Base-by-base conservation (phyloP, 35 echinoderm and acorn worm species). In the Heliocidaris erythrogramma region DNA sequence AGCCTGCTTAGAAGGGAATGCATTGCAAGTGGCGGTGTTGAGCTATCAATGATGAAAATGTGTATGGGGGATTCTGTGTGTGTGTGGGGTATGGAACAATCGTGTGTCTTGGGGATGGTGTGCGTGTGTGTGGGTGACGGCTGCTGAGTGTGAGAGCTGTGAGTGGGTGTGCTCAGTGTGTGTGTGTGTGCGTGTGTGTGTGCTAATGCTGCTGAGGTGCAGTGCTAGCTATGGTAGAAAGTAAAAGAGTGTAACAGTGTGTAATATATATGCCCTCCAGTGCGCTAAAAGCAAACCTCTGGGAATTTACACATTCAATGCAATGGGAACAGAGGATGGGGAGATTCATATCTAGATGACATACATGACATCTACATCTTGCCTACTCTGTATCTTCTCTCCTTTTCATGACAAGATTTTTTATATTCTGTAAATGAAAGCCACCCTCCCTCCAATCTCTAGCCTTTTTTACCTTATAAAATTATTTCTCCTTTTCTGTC, bases 231-330 rank as follows among this genome's bases (percentile, higher is more conserved):
- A 7, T n/a, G 27, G 65, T 78, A 78, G 65, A 78, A 78, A 78
- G 65, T 78, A 78, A 78, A 78, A 78, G 65, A 78, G 65, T 78
- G 65, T 78, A 78, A 78, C 65, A 27, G 65, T 78, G 65, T 78
- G 65, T 24, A 78, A 78, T 78, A 78, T 78, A 78, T 78, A 78
- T 78, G 65, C 65, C 65, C 65, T 78, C 65, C 17, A 9, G 65
- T 27, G 65, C 27, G 27, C 65, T 24, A 78, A 27, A 4, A 5
- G 65, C 65, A 8, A 78, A 78, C 65, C 65, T 78, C 65, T 5
- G 65, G 65, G 65, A 78, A 78, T 78, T 78, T 5, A 78, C 17
- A 27, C 27, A 78, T 78, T 78, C 65, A 78, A 78, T 18, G 65
- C 18, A n/a, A 78, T n/a, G 27, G 7, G 65, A 24, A 78, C 65